Evolutionary conservation across 2,113 vertebrate species (phyloP).

Genomic region (Hypanus sabinus): DNA sequence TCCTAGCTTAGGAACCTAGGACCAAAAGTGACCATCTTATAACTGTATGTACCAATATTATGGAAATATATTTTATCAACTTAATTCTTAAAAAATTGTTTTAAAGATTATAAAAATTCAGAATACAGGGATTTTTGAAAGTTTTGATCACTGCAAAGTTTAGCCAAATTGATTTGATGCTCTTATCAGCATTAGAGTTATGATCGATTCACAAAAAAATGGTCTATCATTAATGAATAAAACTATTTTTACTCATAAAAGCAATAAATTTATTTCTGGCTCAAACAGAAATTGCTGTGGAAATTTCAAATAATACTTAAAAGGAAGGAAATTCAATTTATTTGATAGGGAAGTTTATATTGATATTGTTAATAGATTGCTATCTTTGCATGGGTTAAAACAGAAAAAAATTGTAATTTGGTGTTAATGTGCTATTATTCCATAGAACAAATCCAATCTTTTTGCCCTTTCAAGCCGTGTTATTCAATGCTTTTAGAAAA

Average conservation of each 20-base stretch:
- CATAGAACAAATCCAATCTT: background rate
- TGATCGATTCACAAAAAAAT: background rate
- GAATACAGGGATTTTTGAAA: background rate
- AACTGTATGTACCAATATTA: background rate
- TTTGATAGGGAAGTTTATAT: background rate
- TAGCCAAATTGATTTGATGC: background rate
- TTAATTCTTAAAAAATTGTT: background rate
- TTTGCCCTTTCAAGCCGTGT: background rate
- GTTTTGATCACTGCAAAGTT: background rate
- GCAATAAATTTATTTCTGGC: background rate
- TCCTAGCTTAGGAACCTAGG: background rate
- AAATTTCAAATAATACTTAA: background rate
- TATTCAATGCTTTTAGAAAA: background rate
- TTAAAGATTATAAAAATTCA: background rate
- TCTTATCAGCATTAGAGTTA: background rate
- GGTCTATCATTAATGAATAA: background rate
- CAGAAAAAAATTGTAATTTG: background rate
- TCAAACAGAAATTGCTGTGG: background rate
- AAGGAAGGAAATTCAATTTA: background rate
- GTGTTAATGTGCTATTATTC: background rate
- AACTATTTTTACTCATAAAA: constrained; percentile 11
- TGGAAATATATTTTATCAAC: background rate
- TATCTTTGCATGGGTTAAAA: background rate
- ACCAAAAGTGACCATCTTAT: background rate
- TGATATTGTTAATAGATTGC: background rate